phyloP scores from a whole-genome alignment of 53 echinoderm and acorn worm species.

The Arbacia lixula region DNA sequence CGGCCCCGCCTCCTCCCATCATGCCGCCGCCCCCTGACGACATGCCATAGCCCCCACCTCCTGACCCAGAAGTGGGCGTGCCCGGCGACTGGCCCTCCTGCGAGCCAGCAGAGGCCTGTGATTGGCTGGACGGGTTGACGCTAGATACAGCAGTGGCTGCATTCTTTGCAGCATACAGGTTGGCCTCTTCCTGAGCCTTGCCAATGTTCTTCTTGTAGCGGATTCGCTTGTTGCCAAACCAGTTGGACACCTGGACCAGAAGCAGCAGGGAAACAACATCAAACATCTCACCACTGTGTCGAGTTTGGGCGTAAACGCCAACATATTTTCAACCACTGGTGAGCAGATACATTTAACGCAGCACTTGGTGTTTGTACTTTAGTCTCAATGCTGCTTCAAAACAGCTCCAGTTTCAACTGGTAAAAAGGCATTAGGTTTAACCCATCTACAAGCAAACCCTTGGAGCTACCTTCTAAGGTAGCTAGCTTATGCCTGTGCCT shows the following conservation, averaged over 20 bases:
- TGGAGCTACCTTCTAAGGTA: too few relatives aligned
- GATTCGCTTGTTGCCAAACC: conserved; percentile 99
- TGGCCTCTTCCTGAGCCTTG: conserved; percentile 99
- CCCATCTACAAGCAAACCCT: too few relatives aligned
- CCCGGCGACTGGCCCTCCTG: conserved; percentile 83
- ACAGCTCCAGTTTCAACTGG: too few relatives aligned
- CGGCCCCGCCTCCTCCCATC: conserved; percentile 77
- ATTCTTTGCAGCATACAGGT: conserved; percentile 99
- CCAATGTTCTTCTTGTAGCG: conserved; percentile 99
- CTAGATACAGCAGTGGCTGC: conserved; percentile 96
- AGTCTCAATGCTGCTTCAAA: too few relatives aligned
- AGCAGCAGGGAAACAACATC: not conserved
- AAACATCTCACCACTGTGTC: too few relatives aligned
- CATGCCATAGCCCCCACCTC: conserved; percentile 70
- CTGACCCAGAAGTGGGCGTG: conserved; percentile 84
- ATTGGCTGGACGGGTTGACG: conserved; percentile 73
- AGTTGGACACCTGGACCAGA: conserved; percentile 88
- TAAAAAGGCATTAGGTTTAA: too few relatives aligned
- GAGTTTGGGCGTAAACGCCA: too few relatives aligned
- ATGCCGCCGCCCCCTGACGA: conserved; percentile 79
- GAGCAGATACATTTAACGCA: too few relatives aligned
- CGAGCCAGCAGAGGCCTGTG: conserved; percentile 62
- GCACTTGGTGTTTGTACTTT: too few relatives aligned
- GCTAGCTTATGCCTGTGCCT: too few relatives aligned
- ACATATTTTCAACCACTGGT: too few relatives aligned